phyloP scores from a whole-genome alignment of 1,140 invertebrate genomes.

The Bilobella aurantiaca region DNA sequence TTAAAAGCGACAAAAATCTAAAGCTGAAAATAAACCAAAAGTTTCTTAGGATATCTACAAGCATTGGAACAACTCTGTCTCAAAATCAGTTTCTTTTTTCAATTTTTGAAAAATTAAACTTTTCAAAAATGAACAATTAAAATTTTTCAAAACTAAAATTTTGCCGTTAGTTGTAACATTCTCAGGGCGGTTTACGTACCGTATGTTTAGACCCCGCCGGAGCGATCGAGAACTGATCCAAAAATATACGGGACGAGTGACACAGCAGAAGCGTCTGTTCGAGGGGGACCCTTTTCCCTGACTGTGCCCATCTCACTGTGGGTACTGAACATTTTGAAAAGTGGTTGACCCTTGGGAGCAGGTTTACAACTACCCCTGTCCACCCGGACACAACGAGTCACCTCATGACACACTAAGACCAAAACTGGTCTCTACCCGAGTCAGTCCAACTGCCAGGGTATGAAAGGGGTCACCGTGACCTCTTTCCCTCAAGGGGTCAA shows the following conservation, averaged over 20 bases:
- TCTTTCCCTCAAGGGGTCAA: background rate
- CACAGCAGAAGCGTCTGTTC: too few species aligned
- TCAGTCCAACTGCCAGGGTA: too few species aligned
- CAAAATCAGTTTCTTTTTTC: too few species aligned
- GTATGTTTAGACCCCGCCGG: background rate
- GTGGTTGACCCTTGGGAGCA: constrained; percentile 32
- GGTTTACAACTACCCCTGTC: constrained; percentile 31
- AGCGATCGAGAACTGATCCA: too few species aligned
- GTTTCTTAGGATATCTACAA: too few species aligned
- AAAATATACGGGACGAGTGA: too few species aligned
- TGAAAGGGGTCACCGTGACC: too few species aligned
- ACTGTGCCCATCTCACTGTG: constrained; percentile 26
- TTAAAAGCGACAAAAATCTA: too few species aligned
- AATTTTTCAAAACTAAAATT: background rate
- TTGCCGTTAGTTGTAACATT: background rate
- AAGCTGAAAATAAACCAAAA: too few species aligned
- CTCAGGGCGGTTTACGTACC: background rate
- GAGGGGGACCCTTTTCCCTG: too few species aligned
- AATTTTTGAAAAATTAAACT: background rate
- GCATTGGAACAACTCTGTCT: too few species aligned
- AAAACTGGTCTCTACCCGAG: constrained; percentile 22
- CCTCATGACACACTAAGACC: constrained; percentile 35
- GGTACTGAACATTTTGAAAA: constrained; percentile 36
- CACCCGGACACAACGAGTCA: constrained; percentile 35
- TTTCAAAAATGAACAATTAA: background rate